A percentile compares a stretch with the other conserved stretches of the same genome.
phyloP scores from a whole-genome alignment of 2,113 vertebrate species.

The Eudyptes chrysolophus region DNA sequence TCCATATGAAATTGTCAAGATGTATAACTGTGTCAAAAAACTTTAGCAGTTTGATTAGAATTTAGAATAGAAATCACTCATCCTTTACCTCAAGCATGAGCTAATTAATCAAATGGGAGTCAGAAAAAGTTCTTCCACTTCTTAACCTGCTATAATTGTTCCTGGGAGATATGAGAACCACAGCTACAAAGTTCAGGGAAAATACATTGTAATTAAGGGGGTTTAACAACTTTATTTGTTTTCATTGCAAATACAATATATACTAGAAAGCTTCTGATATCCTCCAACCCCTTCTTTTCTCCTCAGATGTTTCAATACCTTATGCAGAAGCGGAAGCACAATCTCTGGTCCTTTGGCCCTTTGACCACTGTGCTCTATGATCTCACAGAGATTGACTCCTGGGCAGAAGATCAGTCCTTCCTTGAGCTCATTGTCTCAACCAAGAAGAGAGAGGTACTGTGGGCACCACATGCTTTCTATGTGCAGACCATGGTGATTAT shows the following conservation, averaged over 20 bases:
- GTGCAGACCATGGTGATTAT: background rate
- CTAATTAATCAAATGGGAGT: background rate
- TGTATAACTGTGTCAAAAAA: background rate
- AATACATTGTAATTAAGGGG: background rate
- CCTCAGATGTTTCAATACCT: constrained; percentile 92
- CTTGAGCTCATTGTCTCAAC: constrained; percentile 91
- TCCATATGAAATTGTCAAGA: background rate
- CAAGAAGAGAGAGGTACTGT: constrained; percentile 84
- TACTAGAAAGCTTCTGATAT: background rate
- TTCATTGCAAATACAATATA: background rate
- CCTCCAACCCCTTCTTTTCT: background rate
- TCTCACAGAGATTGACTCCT: constrained; percentile 94
- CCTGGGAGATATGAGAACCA: background rate
- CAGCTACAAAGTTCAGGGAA: background rate
- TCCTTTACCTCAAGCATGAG: background rate
- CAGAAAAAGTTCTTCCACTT: background rate
- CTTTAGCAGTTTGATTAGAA: background rate
- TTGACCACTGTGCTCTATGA: constrained; percentile 89
- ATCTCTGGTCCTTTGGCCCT: constrained; percentile 88
- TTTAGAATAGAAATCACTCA: background rate
- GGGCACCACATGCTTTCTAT: background rate
- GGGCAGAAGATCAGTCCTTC: constrained; percentile 88
- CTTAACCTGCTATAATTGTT: background rate
- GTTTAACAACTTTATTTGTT: background rate
- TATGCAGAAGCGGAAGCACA: constrained; percentile 84